phyloP scores from a whole-genome alignment of 2,113 vertebrate genomes.

The Pelobates fuscus region DNA sequence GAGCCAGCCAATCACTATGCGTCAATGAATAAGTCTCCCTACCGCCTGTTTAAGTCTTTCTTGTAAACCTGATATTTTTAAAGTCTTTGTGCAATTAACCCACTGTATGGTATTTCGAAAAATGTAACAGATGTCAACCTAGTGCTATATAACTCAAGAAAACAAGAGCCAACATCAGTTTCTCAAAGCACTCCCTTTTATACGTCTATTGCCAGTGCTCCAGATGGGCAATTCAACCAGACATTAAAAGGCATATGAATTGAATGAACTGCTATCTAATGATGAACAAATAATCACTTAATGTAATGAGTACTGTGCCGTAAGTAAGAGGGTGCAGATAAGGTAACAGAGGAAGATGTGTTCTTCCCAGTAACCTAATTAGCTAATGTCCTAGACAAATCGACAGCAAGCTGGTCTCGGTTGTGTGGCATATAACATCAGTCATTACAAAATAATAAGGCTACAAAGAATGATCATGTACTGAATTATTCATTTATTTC shows the following conservation, averaged over 20 bases:
- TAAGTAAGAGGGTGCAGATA: constrained; percentile 34
- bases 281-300: constrained; percentile 21
- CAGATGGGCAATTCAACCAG: constrained; percentile 12
- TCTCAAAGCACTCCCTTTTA: too few species aligned
- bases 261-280: constrained; percentile 20
- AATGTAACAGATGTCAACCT: too few species aligned
- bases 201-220: not conserved
- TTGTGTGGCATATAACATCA: constrained; percentile 21
- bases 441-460: constrained; percentile 22
- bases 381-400: constrained; percentile 27
- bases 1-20: too few species aligned
- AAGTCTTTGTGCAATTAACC: too few species aligned
- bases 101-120: too few species aligned
- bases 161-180: too few species aligned
- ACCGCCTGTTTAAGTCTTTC: too few species aligned
- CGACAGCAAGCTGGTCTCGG: not conserved
- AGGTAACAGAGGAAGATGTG: constrained; percentile 35
- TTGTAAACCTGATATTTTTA: too few species aligned
- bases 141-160: too few species aligned
- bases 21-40: too few species aligned
- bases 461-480: not conserved
- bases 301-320: constrained; percentile 23
- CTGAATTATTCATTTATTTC: constrained; percentile 17
- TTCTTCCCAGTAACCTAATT: constrained; percentile 39
- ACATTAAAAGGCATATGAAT: constrained; percentile 38